Conservation (phyloP, 2,797 vertebrate genomes). For the Limnodromus scolopaceus region DNA sequence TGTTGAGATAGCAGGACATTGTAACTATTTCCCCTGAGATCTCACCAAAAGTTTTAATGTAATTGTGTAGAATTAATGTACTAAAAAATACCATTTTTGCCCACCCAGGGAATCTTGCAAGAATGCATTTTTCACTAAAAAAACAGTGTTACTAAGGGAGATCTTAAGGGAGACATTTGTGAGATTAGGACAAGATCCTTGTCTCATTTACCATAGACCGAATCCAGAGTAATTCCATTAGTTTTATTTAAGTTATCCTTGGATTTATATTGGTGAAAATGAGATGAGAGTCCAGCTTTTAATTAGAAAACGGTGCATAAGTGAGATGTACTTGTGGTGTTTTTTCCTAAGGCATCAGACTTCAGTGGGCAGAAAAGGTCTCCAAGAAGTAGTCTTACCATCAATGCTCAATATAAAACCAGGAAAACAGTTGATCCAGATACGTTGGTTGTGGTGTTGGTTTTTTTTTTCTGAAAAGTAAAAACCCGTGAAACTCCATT, state of each 20-base stretch:
- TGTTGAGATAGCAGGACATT: neutral
- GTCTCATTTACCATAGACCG: neutral
- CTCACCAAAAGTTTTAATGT: neutral
- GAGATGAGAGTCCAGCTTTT: neutral
- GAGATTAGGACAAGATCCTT: neutral
- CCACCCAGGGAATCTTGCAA: neutral
- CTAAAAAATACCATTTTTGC: neutral
- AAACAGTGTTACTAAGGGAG: neutral
- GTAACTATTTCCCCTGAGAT: neutral
- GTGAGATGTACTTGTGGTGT: neutral
- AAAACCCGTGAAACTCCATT: neutral
- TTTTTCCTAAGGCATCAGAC: neutral
- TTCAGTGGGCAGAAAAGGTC: neutral
- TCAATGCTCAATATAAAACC: neutral
- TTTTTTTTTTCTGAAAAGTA: neutral
- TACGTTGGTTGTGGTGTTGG: too few species aligned
- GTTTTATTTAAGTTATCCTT: neutral
- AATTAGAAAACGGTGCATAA: neutral
- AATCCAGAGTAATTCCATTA: neutral
- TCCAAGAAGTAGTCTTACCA: neutral
- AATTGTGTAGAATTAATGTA: neutral
- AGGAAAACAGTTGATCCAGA: neutral
- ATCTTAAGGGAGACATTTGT: neutral
- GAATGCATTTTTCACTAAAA: neutral
- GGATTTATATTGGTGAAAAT: slow-evolving; percentile 5